Base-by-base conservation (phyloP, 2,797 vertebrate species). In the Coregonus suidteri region DNA sequence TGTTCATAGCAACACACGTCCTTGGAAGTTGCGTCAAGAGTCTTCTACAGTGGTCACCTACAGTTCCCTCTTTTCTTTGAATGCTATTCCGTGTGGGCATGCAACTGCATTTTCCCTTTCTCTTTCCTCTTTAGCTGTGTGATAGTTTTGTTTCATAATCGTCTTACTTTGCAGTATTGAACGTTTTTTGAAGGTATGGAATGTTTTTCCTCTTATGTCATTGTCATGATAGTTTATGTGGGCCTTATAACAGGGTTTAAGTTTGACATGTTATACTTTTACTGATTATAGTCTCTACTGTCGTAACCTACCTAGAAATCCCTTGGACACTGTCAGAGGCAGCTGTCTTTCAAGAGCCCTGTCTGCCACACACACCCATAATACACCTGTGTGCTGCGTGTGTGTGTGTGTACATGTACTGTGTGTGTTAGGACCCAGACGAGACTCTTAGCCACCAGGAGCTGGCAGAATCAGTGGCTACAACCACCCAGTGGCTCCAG, bases 381-480 rank as follows among this genome's bases (percentile, higher is more conserved):
- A 18, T 41, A 25, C 64, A 52, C 47, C 35, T 66, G 64, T 66
- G 64, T 66, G 64, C 4, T 66, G 64, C 13, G 13, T 16, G 65
- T 67, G 65, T 54, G 5, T 78, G 64, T 54, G 68, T 54, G 74
- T 56, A 15, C 9, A 16, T 77, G 75, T 81, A 67, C 9, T 77
- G 30, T 68, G 31, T 71, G 11, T 83, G 64, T 75, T 80, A 95
- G 94, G 92, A 94, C 74, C 90, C 83, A 41, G 92, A 91, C 13
- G 91, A 93, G 16, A 89, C 79, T 0, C 18, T 87, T 4, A 41
- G 15, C 11, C 75, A 76, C 31, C 77, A 82, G 6, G 62, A 79
- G 11, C 14, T 41, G 65, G 34, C 20, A 64, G 80, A 79, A 64
- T 37, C 70, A 6, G 47, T 3, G 0, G 0, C 69, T 75, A 59